Base-by-base conservation (phyloP, 2,888 invertebrate species). In the Polylopha cassiicola region DNA sequence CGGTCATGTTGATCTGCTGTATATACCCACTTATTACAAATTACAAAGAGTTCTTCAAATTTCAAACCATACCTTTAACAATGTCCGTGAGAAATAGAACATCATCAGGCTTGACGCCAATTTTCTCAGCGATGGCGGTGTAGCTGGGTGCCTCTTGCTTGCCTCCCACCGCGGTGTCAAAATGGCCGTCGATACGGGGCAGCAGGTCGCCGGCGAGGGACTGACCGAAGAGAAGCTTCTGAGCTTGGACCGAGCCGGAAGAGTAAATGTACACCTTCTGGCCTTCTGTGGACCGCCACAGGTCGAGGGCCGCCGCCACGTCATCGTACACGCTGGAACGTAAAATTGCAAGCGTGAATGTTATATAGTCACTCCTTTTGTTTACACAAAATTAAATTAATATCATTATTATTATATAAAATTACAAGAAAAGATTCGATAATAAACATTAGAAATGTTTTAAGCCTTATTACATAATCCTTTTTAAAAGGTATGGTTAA, bases 161-260 rank as follows among this genome's bases (percentile, higher is more conserved):
- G 16, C 87, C 71, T 0, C 98, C 98, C 41, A 93, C 87, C 3
- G 88, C 89, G 0, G 97, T 96, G 65, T 98, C 98, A 67, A 95
- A 98, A 72, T 95, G 92, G 0, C 91, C 93, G 29, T 89, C 88
- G 41, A 98, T 88, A 37, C 81, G 73, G 24, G 90, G 89, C 53
- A 91, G 79, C 47, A 98, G 66, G 72, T 98, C 91, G 0, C 98
- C 98, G 26, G 89, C 87, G 9, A 84, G 76, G 2, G 95, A 91
- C 70, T 95, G 87, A 0, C 87, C 87, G 70, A 98, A 97, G 2
- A 98, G 87, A 5, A 97, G 86, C 65, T 95, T 93, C 72, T 98
- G 98, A 7, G 97, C 94, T 57, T 93, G 91, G 1, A 95, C 90
- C 37, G 95, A 96, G 28, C 97, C 98, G 14, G 97, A 97, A 0